phyloP scores from a whole-genome alignment of 1,140 invertebrate genomes.

The Hermetia illucens region DNA sequence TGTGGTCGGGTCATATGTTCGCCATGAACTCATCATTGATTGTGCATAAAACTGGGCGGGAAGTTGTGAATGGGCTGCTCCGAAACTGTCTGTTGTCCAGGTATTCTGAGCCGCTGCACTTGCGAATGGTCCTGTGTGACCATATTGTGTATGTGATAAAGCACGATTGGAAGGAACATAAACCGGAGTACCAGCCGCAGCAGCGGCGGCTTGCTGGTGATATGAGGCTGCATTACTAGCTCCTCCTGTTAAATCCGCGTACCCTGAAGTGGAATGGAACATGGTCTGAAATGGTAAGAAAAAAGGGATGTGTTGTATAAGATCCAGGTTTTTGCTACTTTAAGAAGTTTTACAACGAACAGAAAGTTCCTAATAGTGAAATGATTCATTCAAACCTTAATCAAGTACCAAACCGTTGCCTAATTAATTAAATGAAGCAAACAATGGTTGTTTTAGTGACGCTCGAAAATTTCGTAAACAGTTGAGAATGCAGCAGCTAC shows the following conservation, averaged over 20 bases:
- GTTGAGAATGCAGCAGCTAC: no score
- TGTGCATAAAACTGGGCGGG: constrained; percentile 49
- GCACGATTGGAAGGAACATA: constrained; percentile 37
- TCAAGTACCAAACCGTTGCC: no score
- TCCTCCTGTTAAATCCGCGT: constrained; percentile 24
- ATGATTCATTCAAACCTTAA: no score
- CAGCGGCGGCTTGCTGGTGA: constrained; percentile 29
- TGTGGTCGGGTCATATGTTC: constrained; percentile 55
- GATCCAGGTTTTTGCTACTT: no score
- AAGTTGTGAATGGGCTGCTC: constrained; percentile 28
- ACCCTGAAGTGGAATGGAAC: constrained; percentile 24
- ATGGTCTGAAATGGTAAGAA: no score
- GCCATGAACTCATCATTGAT: constrained; percentile 65
- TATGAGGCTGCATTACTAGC: constrained; percentile 22
- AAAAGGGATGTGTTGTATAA: no score
- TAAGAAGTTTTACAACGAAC: no score
- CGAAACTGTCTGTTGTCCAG: constrained; percentile 27
- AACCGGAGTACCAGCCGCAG: constrained; percentile 30
- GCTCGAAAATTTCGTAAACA: no score
- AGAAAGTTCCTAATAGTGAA: no score
- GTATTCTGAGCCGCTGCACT: constrained; percentile 23
- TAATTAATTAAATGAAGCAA: no score
- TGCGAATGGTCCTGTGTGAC: constrained; percentile 25
- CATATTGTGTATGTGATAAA: constrained; percentile 28
- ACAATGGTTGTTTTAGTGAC: no score